Base-by-base conservation (phyloP, 2,888 invertebrate species). In the Nomada lathburiana region DNA sequence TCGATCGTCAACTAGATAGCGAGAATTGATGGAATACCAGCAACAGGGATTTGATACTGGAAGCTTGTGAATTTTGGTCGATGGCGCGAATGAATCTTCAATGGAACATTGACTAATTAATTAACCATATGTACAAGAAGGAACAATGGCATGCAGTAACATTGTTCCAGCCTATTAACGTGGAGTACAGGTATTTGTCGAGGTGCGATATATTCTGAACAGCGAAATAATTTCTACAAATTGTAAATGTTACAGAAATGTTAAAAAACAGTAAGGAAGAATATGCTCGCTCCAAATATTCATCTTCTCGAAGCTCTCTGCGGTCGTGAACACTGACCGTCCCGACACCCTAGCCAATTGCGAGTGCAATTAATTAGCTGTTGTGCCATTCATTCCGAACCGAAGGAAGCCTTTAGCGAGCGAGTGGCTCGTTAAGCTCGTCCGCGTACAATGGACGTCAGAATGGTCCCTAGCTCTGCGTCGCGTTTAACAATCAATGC, bases 311-410 rank as follows among this genome's bases (percentile, higher is more conserved):
- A n/a, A 53, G n/a, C 10, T 16, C 13, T 18, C 53, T 1, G 13
- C n/a, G 20, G 13, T 52, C 47, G 47, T 5, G 64, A 64, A 47
- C 44, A 42, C 29, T 47, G 68, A 50, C 11, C n/a, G 20, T 18
- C 7, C 18, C 52, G 1, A 53, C 18, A 52, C 44, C 23, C 36
- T 42, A 20, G 55, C 13, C 20, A 59, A 47, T 26, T 76, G 60
- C 52, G 23, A 44, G n/a, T 53, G 44, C 26, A 65, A 65, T 80
- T 75, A 80, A 80, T 80, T 70, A 70, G 26, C 36, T 26, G 20
- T 11, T 52, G 65, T 55, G 20, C 26, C 11, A 52, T 80, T 75
- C 65, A 80, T 18, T 53, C 65, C 13, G 53, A 73, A 53, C 60
- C 70, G 42, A 44, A 69, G 55, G 42, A 70, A 53, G 52, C 60